These are phyloP conservation scores for Dasysyrphus albostriatus DNA, from an alignment of 2,888 invertebrate genomes.

Conservation along the genomic window DNA sequence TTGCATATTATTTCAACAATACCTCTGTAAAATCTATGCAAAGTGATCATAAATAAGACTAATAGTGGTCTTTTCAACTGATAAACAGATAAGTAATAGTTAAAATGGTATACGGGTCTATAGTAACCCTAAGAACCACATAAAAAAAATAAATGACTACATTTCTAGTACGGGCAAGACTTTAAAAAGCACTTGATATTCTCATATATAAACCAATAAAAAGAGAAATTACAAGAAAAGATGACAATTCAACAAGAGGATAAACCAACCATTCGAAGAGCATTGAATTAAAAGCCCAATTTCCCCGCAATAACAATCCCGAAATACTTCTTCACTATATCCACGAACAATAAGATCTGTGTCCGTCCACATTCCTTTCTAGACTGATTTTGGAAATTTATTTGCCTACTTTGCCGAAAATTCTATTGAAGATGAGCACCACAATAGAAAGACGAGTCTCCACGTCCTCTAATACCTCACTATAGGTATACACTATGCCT, in stretches of 20 bases:
- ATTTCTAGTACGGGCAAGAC: too few species aligned
- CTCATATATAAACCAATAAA: conserved; percentile 54
- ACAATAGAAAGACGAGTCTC: conserved; percentile 49
- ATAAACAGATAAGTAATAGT: too few species aligned
- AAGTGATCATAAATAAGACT: too few species aligned
- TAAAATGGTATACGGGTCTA: too few species aligned
- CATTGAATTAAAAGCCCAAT: conserved; percentile 72
- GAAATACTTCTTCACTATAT: conserved; percentile 41
- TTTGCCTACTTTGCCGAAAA: conserved; percentile 69
- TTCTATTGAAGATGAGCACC: conserved; percentile 51
- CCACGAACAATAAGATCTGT: conserved; percentile 47
- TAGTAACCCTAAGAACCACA: too few species aligned
- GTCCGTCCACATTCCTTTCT: conserved; percentile 21
- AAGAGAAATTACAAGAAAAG: conserved; percentile 49
- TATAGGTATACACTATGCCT: neutral
- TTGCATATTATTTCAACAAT: too few species aligned
- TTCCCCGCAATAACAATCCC: conserved; percentile 69
- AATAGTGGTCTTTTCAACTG: too few species aligned
- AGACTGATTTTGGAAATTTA: conserved; percentile 55
- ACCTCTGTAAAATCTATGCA: too few species aligned
- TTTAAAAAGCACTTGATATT: conserved; percentile 48
- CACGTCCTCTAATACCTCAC: conserved; percentile 3
- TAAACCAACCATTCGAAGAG: conserved; percentile 41
- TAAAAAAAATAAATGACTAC: too few species aligned
- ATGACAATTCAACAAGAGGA: conserved; percentile 50